Conservation (phyloP, 2,113 vertebrate genomes). For the Scartelaos histophorus region DNA sequence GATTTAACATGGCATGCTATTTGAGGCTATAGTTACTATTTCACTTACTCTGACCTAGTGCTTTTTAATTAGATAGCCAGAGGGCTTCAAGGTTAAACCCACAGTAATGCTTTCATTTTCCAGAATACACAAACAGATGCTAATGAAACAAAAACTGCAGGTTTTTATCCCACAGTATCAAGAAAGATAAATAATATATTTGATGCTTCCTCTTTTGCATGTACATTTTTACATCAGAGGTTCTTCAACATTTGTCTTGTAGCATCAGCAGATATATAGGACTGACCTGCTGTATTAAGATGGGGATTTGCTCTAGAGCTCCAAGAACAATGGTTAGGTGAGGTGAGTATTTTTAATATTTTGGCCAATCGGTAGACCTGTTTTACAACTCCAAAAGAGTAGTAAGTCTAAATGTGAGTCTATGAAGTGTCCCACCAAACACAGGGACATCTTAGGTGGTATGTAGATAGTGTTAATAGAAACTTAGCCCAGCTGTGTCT, state of each 20-base stretch:
- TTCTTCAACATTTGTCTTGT: no score
- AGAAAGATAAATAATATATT: not conserved
- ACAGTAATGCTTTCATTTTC: conserved; percentile 56
- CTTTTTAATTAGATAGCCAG: conserved; percentile 44
- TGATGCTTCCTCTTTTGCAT: not conserved
- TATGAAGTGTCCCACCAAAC: conserved; percentile 74
- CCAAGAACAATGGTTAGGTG: no score
- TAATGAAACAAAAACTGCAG: conserved; percentile 7
- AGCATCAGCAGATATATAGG: not conserved
- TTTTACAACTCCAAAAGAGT: not conserved
- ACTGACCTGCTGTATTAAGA: not conserved
- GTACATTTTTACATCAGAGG: not conserved
- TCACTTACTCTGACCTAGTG: conserved; percentile 65
- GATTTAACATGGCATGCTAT: conserved; percentile 66
- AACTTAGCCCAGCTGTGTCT: conserved; percentile 63
- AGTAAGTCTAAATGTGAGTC: conserved; percentile 59
- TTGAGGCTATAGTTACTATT: conserved; percentile 65
- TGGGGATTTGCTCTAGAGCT: not conserved
- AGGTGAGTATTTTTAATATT: no score
- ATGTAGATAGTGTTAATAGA: conserved; percentile 73
- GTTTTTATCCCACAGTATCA: not conserved
- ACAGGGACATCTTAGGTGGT: conserved; percentile 69
- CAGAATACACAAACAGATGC: conserved; percentile 4
- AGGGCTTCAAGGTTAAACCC: conserved; percentile 50
- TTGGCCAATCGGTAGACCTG: not conserved